Percentiles rank a stretch among this genome's conserved stretches.
Evolutionary conservation across 2,113 vertebrate genomes (phyloP).

Genomic region (Cairina moschata): DNA sequence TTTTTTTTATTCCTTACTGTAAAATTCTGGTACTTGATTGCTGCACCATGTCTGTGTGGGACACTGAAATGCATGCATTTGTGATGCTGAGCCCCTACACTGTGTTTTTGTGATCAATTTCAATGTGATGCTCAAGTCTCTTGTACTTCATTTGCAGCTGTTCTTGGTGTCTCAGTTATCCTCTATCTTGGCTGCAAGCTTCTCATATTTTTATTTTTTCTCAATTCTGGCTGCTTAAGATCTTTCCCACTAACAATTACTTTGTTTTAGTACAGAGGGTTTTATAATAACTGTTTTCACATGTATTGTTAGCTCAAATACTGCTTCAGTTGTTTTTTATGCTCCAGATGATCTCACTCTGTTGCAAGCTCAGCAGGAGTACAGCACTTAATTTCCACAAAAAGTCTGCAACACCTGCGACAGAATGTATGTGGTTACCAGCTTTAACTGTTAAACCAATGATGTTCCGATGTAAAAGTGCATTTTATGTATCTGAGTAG

Average conservation of each 20-base stretch:
- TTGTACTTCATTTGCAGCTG: background rate
- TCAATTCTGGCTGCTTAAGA: background rate
- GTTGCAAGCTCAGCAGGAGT: background rate
- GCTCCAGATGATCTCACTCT: conserved; percentile 7
- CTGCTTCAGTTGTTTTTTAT: background rate
- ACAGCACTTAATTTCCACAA: background rate
- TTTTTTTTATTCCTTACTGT: background rate
- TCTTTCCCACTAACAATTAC: background rate
- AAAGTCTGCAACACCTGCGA: background rate
- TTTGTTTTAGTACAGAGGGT: background rate
- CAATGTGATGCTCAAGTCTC: background rate
- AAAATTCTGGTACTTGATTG: background rate
- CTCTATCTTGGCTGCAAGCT: background rate
- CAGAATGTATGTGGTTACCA: background rate
- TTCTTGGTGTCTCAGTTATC: background rate
- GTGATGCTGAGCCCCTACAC: background rate
- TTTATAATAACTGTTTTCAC: conserved; percentile 11
- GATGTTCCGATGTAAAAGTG: background rate
- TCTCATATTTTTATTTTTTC: background rate
- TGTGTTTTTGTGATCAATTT: background rate
- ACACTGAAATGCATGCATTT: background rate
- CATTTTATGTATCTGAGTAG: background rate
- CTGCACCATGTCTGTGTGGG: background rate
- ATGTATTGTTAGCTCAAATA: background rate
- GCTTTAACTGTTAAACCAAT: background rate